Evolutionary conservation across 2,113 vertebrate genomes (phyloP).

Genomic region (Pangasianodon hypophthalmus): DNA sequence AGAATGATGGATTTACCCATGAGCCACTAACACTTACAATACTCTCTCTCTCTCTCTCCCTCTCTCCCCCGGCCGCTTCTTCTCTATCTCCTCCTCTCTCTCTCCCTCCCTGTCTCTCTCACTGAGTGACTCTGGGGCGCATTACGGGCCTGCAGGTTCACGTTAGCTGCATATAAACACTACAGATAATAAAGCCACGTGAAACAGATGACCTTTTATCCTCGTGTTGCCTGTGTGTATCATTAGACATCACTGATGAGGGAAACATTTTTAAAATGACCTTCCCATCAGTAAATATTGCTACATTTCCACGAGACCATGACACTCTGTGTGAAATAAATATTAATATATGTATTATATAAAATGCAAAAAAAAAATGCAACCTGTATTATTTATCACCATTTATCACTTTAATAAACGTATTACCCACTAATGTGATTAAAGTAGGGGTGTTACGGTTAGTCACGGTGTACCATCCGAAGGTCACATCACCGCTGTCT

Average conservation of each 20-base stretch:
- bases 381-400: not conserved
- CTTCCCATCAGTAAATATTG: not conserved
- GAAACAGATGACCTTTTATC: not conserved
- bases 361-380: not conserved
- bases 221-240: not conserved
- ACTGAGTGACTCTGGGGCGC: not conserved
- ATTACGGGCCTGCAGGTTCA: not conserved
- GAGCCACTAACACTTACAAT: not conserved
- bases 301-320: not conserved
- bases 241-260: not conserved
- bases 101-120: not conserved
- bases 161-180: slow-evolving; percentile 4
- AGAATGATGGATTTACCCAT: not conserved
- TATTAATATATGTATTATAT: not conserved
- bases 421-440: not conserved
- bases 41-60: not conserved
- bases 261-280: not conserved
- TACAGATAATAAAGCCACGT: slow-evolving; percentile 32
- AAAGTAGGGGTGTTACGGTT: not conserved
- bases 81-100: not conserved
- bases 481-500: too few species aligned
- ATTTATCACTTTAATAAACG: not conserved
- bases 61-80: not conserved
- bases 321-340: not conserved
- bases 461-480: too few species aligned